Base-by-base conservation (phyloP, 1,140 invertebrate genomes). In the Megalopta genalis region DNA sequence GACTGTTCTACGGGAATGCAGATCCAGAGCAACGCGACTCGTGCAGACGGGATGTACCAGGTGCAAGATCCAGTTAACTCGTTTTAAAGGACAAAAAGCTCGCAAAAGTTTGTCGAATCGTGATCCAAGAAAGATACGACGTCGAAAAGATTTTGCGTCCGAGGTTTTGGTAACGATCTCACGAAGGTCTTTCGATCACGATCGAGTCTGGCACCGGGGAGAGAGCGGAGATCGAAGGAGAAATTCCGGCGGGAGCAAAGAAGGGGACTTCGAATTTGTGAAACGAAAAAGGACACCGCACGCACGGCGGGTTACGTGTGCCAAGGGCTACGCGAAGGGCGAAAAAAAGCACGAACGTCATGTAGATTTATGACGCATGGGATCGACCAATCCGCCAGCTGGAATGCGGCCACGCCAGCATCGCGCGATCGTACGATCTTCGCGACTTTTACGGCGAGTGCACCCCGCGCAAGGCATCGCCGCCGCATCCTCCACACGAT, bases 381-480 rank as follows among this genome's bases (percentile, higher is more conserved):
- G 69, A 77, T 77, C 69, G 75, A 65, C 75, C 82, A 84, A 82
- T 86, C 73, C 76, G 69, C 81, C 64, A 62, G 37, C 75, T 85
- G 84, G 85, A 81, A 83, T 85, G 84, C 77, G 82, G 80, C 83
- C 81, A 83, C 81, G 83, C 76, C 81, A 72, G 81, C 68, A 76
- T 73, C 83, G 77, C 68, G 71, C 76, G 71, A 76, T 82, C 77
- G 57, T 80, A 82, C 81, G 65, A 80, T 83, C 81, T 72, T 46
- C 57, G 57, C 76, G 76, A 85, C 77, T 85, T 83, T 85, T 84
- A 77, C 39, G 63, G 68, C 57, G 63, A 77, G 54, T 72, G 62
- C 72, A 73, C 23, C 49, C 64, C 49, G 25, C 62, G 37, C 63
- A 39, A 54, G 27, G 42, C 23, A 16, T 18, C 49, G 16, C 49